Evolutionary conservation across 2,797 vertebrate genomes (phyloP).

Genomic region (Hydrocynus forskahlii): DNA sequence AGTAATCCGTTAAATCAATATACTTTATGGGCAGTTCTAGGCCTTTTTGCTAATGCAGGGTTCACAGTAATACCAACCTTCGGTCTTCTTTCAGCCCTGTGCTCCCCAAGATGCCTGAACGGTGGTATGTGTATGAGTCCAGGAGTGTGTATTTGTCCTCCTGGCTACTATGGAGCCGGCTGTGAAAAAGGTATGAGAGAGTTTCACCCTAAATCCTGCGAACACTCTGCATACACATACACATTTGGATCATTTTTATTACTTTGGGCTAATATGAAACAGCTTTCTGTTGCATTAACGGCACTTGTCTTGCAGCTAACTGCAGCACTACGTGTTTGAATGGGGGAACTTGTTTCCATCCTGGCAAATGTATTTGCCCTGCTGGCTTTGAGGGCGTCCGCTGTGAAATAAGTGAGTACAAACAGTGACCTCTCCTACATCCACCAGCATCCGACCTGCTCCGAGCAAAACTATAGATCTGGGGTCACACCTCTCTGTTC

Average conservation of each 20-base stretch:
- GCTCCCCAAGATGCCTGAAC: conserved; percentile 83
- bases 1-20: background rate
- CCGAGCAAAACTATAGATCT: too few relatives aligned
- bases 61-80: background rate
- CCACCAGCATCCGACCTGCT: background rate
- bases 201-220: background rate
- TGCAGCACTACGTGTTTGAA: conserved; percentile 87
- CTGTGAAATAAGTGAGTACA: conserved; percentile 87
- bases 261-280: background rate
- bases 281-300: background rate
- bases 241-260: background rate
- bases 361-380: conserved; percentile 87
- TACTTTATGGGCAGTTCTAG: too few relatives aligned
- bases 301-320: conserved; percentile 74
- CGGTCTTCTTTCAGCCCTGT: conserved; percentile 75
- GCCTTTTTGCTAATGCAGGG: background rate
- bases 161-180: conserved; percentile 85
- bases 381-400: conserved; percentile 84
- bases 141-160: conserved; percentile 87
- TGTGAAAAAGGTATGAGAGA: conserved; percentile 86
- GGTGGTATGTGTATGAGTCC: conserved; percentile 88
- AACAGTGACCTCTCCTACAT: conserved; percentile 3
- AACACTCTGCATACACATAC: too few relatives aligned
- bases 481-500: background rate
- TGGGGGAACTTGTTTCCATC: conserved; percentile 88